Evolutionary conservation across 2,888 invertebrate genomes (phyloP), one percentile per base, ranked within the genome.

Genomic region (Agrilus biguttatus): DNA sequence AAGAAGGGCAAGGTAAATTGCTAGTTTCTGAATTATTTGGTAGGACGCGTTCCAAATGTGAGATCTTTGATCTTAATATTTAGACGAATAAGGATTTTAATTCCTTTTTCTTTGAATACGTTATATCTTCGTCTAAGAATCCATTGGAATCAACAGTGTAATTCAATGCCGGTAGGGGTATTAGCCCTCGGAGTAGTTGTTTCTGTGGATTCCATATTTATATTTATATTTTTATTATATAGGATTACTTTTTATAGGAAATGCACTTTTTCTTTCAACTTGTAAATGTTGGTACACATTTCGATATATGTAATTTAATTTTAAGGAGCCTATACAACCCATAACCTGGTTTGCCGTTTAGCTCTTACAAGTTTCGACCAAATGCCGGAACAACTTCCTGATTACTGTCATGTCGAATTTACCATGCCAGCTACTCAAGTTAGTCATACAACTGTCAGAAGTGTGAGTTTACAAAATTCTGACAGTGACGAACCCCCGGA

Each of bases 371-470:
- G 92, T 39, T 98, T 90, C 71, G 98, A 98, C 70, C 89, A 95
- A 70, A 81, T 97, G 61, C 98, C 98, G 21, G 92, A 90, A 50
- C 82, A 86, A 65, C 75, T 96, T 63, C 83, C 92, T 47, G 84
- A 84, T 53, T 83, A 78, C 66, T 88, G 89, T 54, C 79, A 78
- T 62, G 93, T 97, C 32, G 95, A 97, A 69, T 98, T 96, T 69
- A 96, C 93, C 39, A 98, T 98, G 97, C 97, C 98, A 33, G 86
- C 91, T 51, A 92, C 93, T 33, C 93, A 93, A 62, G 83, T 80
- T 41, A 91, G 91, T 46, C 96, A 97, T 67, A 91, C 92, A 42
- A 96, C 95, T 33, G 88, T 95, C 52, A 77, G 98, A 53, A 96
- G 95, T 53, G 91, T 91, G 38, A 88, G 89, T 59, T 79, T 92